A percentile compares a stretch with the other conserved stretches of the same genome.
These are phyloP conservation scores for Peribatodes rhomboidaria DNA, from an alignment of 2,888 invertebrate genomes.

Conservation along the genomic window DNA sequence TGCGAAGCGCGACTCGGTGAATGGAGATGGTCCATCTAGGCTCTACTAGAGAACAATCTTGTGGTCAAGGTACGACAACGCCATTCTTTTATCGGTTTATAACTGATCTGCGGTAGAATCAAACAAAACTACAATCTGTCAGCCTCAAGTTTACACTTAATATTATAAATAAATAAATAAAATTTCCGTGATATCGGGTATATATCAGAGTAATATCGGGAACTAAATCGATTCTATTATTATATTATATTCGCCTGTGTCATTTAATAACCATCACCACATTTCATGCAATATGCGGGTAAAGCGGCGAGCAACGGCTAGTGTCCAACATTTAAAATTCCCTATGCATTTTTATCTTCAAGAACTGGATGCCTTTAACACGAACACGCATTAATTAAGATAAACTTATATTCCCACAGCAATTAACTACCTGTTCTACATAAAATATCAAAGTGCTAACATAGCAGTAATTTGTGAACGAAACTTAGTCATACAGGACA, in stretches of 20 bases:
- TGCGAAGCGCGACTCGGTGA: conserved; percentile 79
- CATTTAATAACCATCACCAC: no score
- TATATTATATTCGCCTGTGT: no score
- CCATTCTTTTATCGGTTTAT: conserved; percentile 15
- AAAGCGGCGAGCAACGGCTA: no score
- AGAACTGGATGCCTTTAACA: not conserved
- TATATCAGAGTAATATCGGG: not conserved
- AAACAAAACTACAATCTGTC: not conserved
- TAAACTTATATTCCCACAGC: conserved; percentile 26
- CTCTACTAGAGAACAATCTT: conserved; percentile 10
- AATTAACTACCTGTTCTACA: conserved; percentile 25
- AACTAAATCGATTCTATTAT: no score
- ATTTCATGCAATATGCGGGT: no score
- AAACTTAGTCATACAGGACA: conserved; percentile 46
- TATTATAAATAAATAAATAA: not conserved
- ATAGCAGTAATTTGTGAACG: conserved; percentile 9
- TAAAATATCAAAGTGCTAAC: conserved; percentile 21
- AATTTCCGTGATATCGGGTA: no score
- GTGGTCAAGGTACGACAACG: conserved; percentile 5
- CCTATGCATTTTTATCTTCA: not conserved
- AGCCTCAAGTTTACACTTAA: not conserved
- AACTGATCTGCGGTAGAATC: not conserved
- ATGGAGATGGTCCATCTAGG: conserved; percentile 59
- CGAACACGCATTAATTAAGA: conserved; percentile 4
- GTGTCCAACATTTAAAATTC: not conserved